Evolutionary conservation across 2,888 invertebrate species (phyloP).

Genomic region (Lissocephala sabroskyi): DNA sequence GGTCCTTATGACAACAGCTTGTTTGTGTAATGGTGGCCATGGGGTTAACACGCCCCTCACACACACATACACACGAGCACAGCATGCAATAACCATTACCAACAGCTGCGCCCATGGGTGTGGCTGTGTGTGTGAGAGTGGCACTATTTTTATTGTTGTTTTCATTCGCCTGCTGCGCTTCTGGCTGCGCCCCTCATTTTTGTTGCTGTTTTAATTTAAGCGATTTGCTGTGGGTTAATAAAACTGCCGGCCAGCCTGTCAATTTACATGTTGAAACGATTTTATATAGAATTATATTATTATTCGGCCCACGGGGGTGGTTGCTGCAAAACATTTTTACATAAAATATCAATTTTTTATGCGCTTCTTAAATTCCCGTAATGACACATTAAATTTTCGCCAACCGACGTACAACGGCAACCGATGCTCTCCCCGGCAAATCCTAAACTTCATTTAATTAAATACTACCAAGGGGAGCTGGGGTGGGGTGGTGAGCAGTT

Average conservation of each 20-base stretch:
- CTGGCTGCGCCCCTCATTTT: background rate
- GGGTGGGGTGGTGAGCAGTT: background rate
- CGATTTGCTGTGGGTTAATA: constrained; percentile 50
- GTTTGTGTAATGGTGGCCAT: constrained; percentile 25
- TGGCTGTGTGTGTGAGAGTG: constrained; percentile 19
- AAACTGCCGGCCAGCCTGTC: constrained; percentile 37
- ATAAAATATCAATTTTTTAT: constrained; percentile 24
- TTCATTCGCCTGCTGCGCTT: background rate
- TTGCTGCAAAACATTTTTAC: constrained; percentile 14
- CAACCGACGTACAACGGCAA: too few relatives aligned
- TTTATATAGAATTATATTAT: too few relatives aligned
- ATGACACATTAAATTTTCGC: too few relatives aligned
- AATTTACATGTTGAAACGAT: constrained; percentile 7
- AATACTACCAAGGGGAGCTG: constrained; percentile 14
- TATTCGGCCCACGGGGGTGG: too few relatives aligned
- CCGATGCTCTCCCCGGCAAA: background rate
- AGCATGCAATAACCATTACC: constrained; percentile 52
- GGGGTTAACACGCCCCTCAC: constrained; percentile 33
- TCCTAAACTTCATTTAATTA: constrained; percentile 12
- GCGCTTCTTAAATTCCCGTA: background rate
- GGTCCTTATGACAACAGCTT: constrained; percentile 35
- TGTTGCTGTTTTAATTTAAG: constrained; percentile 52
- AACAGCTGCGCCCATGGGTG: constrained; percentile 47
- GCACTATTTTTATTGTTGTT: constrained; percentile 57
- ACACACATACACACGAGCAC: constrained; percentile 19